Percentiles rank a stretch among this genome's conserved stretches.
Conservation (phyloP, 2,888 invertebrate species). For the Actias luna region DNA sequence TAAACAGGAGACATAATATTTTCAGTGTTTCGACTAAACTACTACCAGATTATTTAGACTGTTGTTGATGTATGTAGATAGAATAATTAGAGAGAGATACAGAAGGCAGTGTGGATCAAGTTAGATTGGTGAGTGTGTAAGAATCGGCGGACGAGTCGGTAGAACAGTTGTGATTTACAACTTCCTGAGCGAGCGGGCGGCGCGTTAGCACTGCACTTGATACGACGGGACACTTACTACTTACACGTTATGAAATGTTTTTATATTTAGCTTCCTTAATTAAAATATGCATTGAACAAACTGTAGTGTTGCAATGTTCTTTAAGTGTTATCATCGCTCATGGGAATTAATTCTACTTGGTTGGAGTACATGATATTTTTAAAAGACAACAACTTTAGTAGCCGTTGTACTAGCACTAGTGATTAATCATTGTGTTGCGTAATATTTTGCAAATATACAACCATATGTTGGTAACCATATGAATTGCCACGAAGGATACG, state of each 20-base stretch:
- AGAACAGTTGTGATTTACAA: slow-evolving; percentile 68
- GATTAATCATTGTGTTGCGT: too few species aligned
- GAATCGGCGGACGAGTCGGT: slow-evolving; percentile 56
- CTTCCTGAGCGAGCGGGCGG: slow-evolving; percentile 64
- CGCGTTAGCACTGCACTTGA: slow-evolving; percentile 55
- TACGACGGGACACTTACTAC: slow-evolving; percentile 36
- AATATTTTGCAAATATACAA: too few species aligned
- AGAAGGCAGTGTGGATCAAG: slow-evolving; percentile 34
- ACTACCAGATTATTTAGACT: slow-evolving; percentile 43
- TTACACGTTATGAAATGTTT: slow-evolving; percentile 34
- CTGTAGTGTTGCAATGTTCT: not conserved
- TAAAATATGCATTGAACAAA: not conserved
- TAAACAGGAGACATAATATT: slow-evolving; percentile 67
- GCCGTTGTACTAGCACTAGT: too few species aligned
- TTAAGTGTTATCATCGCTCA: not conserved
- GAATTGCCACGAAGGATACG: too few species aligned
- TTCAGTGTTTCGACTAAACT: slow-evolving; percentile 55
- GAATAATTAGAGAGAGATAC: slow-evolving; percentile 22
- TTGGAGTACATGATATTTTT: not conserved
- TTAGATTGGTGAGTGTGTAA: slow-evolving; percentile 42
- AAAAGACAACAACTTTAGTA: too few species aligned
- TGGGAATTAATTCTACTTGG: not conserved
- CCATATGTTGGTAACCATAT: too few species aligned
- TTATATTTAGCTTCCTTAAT: slow-evolving; percentile 23
- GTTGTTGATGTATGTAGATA: slow-evolving; percentile 21